phyloP scores from a whole-genome alignment of 2,797 vertebrate species.

The Diplodus sargus region DNA sequence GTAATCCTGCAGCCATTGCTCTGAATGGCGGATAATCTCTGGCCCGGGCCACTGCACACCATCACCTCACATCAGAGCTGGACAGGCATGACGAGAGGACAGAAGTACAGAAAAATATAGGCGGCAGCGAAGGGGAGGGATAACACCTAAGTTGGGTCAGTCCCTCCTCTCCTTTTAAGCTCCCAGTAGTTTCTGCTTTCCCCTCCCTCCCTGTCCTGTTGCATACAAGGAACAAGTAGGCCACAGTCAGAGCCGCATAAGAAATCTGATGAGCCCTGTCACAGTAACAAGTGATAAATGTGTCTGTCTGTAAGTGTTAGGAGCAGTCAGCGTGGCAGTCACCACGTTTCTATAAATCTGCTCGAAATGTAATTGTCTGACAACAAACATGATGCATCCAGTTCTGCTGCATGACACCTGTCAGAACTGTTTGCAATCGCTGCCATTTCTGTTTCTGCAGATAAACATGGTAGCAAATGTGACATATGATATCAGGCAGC shows the following conservation, averaged over 20 bases:
- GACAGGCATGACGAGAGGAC: conserved; percentile 58
- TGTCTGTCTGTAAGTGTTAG: conserved; percentile 33
- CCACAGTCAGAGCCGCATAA: conserved; percentile 21
- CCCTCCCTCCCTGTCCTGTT: conserved; percentile 6
- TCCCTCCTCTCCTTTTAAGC: conserved; percentile 22
- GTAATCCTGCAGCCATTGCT: conserved; percentile 74
- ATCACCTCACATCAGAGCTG: conserved; percentile 73
- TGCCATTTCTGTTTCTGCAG: conserved; percentile 56
- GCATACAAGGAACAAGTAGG: conserved; percentile 42
- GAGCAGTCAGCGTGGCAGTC: conserved; percentile 46
- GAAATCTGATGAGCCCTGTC: conserved; percentile 41
- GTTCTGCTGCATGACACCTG: conserved; percentile 65
- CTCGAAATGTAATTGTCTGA: conserved; percentile 62
- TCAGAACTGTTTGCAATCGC: conserved; percentile 56
- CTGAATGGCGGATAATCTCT: conserved; percentile 79
- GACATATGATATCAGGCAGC: conserved; percentile 38
- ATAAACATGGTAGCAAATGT: conserved; percentile 41
- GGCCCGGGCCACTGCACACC: conserved; percentile 69
- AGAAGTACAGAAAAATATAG: conserved; percentile 41
- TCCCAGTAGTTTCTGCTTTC: neutral
- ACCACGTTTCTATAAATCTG: conserved; percentile 50
- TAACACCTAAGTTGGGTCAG: conserved; percentile 41
- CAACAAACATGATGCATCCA: conserved; percentile 61
- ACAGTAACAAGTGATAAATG: conserved; percentile 48
- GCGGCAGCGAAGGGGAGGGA: conserved; percentile 21